A percentile compares a stretch with the other conserved stretches of the same genome.
Evolutionary conservation across 1,140 invertebrate species (phyloP).

Genomic region (Tigriopus japonicus): DNA sequence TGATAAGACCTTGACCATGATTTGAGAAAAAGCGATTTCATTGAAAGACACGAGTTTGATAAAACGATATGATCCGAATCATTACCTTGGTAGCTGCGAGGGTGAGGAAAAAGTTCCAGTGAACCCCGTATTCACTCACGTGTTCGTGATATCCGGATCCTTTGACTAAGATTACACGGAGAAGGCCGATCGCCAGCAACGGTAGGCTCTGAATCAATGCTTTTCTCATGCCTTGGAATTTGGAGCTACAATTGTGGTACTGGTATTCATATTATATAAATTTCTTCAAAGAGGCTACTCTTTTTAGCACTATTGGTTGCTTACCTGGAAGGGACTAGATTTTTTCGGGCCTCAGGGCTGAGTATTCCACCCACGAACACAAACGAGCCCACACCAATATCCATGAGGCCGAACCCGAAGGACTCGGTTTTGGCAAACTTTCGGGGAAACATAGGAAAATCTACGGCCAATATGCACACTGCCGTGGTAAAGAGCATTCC

Average conservation of each 20-base stretch:
- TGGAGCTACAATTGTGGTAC: background rate
- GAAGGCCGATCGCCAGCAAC: conserved; percentile 46
- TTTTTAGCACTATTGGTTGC: background rate
- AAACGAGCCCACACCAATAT: conserved; percentile 76
- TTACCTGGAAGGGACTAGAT: background rate
- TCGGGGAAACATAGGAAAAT: conserved; percentile 67
- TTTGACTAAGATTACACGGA: conserved; percentile 33
- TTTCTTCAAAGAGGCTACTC: no score
- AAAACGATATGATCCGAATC: no score
- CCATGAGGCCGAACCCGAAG: conserved; percentile 81
- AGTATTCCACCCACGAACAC: conserved; percentile 67
- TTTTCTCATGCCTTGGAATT: background rate
- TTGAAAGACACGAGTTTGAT: no score
- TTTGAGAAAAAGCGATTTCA: no score
- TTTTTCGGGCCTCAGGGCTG: conserved; percentile 32
- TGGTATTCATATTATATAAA: no score
- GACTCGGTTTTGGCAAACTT: conserved; percentile 64
- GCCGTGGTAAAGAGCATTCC: conserved; percentile 51
- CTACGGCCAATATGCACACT: conserved; percentile 73
- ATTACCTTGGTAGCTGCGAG: conserved; percentile 53
- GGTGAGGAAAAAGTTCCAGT: conserved; percentile 95
- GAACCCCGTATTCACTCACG: conserved; percentile 74
- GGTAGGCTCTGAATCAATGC: conserved; percentile 24
- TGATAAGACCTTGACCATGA: no score
- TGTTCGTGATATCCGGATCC: conserved; percentile 56